Percentiles rank a stretch among this genome's conserved stretches.
These are phyloP conservation scores for Semnornis frantzii DNA, from an alignment of 2,113 vertebrate genomes.

Conservation along the genomic window DNA sequence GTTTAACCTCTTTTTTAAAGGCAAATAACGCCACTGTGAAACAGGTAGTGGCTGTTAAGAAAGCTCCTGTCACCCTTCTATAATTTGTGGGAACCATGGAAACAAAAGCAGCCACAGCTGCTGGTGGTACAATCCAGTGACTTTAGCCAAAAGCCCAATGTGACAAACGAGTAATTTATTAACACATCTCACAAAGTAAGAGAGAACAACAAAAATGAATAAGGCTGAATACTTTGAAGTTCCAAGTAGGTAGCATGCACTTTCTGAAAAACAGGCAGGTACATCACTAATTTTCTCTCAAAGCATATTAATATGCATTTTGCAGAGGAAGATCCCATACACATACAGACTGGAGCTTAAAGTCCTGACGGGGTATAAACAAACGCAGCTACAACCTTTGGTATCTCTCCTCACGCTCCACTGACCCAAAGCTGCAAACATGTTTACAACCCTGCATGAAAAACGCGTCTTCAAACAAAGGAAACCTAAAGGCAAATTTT, in stretches of 20 bases:
- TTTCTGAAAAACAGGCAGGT: not conserved
- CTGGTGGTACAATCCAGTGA: slow-evolving; percentile 54
- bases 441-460: not conserved
- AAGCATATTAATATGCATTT: not conserved
- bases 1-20: not conserved
- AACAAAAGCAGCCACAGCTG: slow-evolving; percentile 78
- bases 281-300: not conserved
- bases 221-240: not conserved
- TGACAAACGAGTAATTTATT: not conserved
- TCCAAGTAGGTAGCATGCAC: fast-evolving
- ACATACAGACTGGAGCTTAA: not conserved
- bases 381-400: not conserved
- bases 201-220: not conserved
- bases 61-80: not conserved
- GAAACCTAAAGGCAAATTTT: not conserved
- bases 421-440: not conserved
- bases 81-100: slow-evolving; percentile 75
- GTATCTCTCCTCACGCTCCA: not conserved
- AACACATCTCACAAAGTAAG: slow-evolving; percentile 4
- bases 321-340: not conserved
- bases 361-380: not conserved
- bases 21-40: not conserved
- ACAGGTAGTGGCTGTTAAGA: not conserved
- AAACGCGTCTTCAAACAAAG: not conserved
- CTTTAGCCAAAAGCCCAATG: slow-evolving; percentile 61